Base-by-base conservation (phyloP, 1,140 invertebrate species). In the Lepidurus arcticus region DNA sequence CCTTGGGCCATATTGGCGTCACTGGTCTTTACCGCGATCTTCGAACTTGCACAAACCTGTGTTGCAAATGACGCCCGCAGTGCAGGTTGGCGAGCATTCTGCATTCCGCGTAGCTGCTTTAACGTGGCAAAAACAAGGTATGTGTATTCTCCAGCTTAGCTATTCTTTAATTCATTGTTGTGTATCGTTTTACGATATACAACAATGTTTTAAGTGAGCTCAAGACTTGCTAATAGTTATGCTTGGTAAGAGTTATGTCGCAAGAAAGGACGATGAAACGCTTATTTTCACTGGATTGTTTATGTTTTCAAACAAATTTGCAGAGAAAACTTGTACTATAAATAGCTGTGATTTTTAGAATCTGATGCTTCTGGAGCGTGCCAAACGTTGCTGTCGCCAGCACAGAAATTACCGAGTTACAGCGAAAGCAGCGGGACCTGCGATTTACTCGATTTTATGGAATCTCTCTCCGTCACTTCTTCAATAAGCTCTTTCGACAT, bases 1-100 rank as follows among this genome's bases (percentile, higher is more conserved):
- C 9, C 34, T 45, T 43, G 75, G 24, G 0, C 75, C 42, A 4
- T 47, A 44, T 53, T 74, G 11, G 24, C 78, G 78, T 8, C 78
- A 78, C 11, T 78, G 78, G 78, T 78, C 78, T 9, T 47, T 78
- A 78, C 78, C 78, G 16, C 65, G 78, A 47, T 74, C 78, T 44
- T 45, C 78, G 26, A 74, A 44, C 21, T 74, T 75, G 44, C 21
- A 45, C 11, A 78, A 24, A 5, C 44, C 42, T 1, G 75, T 45
- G 13, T 9, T 44, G 8, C 43, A 21, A 42, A 43, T 44, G 73
- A 16, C 75, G 21, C 47, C 73, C 73, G 24, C 42, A 13, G 73
- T 11, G 7, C 24, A 73, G 42, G n/a, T 45, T 73, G 44, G 26
- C 26, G 44, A 45, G 7, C 65, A 78, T 42, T 45, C 73, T 47